Evolutionary conservation across 2,888 invertebrate genomes (phyloP).

Genomic region (Sicus ferrugineus): DNA sequence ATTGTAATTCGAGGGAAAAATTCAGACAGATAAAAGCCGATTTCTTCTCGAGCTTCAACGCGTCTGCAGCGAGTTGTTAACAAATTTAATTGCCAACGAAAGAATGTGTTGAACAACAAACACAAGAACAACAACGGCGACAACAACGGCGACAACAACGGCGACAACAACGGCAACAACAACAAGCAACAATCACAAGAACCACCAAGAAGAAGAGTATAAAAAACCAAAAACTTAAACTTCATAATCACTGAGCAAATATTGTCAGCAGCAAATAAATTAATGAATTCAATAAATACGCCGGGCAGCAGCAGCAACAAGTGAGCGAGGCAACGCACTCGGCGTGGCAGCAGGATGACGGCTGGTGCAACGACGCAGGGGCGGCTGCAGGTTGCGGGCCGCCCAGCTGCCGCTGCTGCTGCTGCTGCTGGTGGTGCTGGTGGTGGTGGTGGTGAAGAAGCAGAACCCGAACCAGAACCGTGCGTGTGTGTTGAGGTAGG

Average conservation of each 20-base stretch:
- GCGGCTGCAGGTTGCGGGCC: neutral
- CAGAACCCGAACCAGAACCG: neutral
- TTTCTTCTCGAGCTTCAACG: too few species aligned
- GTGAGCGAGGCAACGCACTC: neutral
- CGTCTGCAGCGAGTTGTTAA: neutral
- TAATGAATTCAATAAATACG: conserved; percentile 39
- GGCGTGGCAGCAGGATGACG: neutral
- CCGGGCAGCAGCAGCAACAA: conserved; percentile 7
- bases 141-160: neutral
- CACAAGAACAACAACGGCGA: neutral
- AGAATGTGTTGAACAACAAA: too few species aligned
- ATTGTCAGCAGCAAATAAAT: conserved; percentile 41
- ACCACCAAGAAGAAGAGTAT: neutral
- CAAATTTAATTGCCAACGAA: neutral
- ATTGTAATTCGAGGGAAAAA: too few species aligned
- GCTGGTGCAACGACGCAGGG: neutral
- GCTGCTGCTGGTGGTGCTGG: neutral
- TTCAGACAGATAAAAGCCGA: too few species aligned
- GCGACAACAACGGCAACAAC: neutral
- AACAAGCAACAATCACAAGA: neutral
- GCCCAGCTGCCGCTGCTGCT: neutral
- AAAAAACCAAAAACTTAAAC: conserved; percentile 32
- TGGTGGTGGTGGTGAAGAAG: neutral
- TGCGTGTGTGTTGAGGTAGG: conserved; percentile 35
- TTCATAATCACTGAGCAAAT: conserved; percentile 40